Base-by-base conservation (phyloP, 2,113 vertebrate species). In the Pogona vitticeps region DNA sequence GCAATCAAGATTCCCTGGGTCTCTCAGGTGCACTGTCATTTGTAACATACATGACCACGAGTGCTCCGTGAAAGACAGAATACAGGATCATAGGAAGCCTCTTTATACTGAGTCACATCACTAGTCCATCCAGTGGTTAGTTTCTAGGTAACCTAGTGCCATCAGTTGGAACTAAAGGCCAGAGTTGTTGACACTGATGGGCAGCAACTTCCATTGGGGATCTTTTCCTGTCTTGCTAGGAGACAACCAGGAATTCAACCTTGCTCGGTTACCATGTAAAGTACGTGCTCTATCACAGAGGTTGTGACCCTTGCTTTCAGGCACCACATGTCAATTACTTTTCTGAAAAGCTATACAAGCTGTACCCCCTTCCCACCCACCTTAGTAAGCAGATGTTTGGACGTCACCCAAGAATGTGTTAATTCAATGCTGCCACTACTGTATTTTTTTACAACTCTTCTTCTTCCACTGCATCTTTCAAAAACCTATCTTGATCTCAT, bases 401-500 rank as follows among this genome's bases (percentile, higher is more conserved):
- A 59, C 46, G 28, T 84, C 33, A 82, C 76, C 76, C 46, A 84
- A 67, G 4, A 91, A 13, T 58, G 4, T n/a, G 56, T 33, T 0
- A 0, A 46, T 46, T 38, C 71, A 28, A 67, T 56, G 46, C 26
- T 63, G 7, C 31, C 7, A 0, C n/a, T 7, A 20, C 6, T 8
- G 18, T 31, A 21, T 21, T 26, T 73, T 59, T 33, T 26, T 76
- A 56, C 70, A 76, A 28, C 76, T 18, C 1, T 80, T 18, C 68
- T 61, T 81, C 7, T 33, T 65, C 65, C 31, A 61, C 13, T 36
- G 70, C 80, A 0, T 0, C 20, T 58, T 80, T 75, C 9, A 14
- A 76, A n/a, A 83, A 82, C 0, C 0, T 56, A 38, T 67, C 71
- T 1, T 0, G 23, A 4, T 89, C 82, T 71, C 12, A 23, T 46